Evolutionary conservation across 1,140 invertebrate genomes (phyloP).

Genomic region (Temnothorax longispinosus): DNA sequence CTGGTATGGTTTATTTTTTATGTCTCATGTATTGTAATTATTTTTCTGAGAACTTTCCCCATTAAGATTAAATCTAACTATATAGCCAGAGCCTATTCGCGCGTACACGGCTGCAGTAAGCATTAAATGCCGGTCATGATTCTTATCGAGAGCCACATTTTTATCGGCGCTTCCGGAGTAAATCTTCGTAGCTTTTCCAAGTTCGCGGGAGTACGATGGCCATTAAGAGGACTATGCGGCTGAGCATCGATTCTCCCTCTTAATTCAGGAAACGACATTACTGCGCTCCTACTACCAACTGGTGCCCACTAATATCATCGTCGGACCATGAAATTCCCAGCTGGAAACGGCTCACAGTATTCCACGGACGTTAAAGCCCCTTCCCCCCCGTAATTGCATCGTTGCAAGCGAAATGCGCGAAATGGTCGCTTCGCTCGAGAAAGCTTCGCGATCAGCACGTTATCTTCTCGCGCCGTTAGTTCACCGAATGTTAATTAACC

Average conservation of each 20-base stretch:
- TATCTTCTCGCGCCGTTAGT: conserved; percentile 56
- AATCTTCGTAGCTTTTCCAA: conserved; percentile 27
- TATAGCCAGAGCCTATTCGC: not conserved
- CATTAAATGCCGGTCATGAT: conserved; percentile 16
- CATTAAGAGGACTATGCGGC: conserved; percentile 31
- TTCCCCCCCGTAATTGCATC: conserved; percentile 78
- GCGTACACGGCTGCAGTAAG: not conserved
- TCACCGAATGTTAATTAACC: conserved; percentile 53
- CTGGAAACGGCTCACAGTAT: conserved; percentile 78
- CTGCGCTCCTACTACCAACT: conserved; percentile 34
- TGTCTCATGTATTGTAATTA: not conserved
- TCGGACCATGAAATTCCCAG: conserved; percentile 80
- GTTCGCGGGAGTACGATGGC: conserved; percentile 18
- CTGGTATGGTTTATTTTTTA: not conserved
- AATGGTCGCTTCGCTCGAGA: conserved; percentile 56
- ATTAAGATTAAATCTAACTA: conserved; percentile 33
- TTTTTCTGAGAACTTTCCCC: not conserved
- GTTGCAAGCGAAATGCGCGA: conserved; percentile 76
- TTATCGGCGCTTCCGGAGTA: conserved; percentile 9
- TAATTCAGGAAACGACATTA: conserved; percentile 75
- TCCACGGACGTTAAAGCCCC: conserved; percentile 79
- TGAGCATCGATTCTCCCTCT: conserved; percentile 67
- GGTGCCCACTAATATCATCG: conserved; percentile 76
- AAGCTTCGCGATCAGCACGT: conserved; percentile 19
- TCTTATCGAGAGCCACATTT: conserved; percentile 24